A percentile compares a stretch with the other conserved stretches of the same genome.
phyloP scores from a whole-genome alignment of 2,888 invertebrate genomes.

The Melieria crassipennis region DNA sequence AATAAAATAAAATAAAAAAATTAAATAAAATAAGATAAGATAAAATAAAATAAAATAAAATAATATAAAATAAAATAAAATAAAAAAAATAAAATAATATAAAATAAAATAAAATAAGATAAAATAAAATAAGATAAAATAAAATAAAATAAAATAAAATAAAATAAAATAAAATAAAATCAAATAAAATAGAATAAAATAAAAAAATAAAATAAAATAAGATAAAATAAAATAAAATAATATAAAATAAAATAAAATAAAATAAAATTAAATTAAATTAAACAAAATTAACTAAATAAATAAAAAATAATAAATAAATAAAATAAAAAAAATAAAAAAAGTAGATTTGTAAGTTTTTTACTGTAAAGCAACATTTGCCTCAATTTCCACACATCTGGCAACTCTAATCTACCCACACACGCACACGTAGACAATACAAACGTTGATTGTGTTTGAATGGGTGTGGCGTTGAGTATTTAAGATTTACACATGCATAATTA shows the following conservation, averaged over 20 bases:
- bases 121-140: not conserved
- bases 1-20: too few relatives aligned
- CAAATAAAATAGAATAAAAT: too few relatives aligned
- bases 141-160: not conserved
- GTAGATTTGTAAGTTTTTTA: not conserved
- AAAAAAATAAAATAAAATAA: too few relatives aligned
- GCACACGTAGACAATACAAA: not conserved
- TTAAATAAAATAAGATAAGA: too few relatives aligned
- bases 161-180: too few relatives aligned
- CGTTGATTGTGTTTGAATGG: not conserved
- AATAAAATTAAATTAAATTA: not conserved
- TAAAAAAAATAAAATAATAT: too few relatives aligned
- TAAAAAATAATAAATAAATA: not conserved
- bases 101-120: not conserved
- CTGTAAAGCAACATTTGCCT: not conserved
- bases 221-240: too few relatives aligned
- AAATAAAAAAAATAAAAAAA: not conserved
- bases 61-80: too few relatives aligned
- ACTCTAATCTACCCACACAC: too few relatives aligned
- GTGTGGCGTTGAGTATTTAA: constrained; percentile 35
- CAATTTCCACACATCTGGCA: constrained; percentile 4
- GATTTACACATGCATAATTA: constrained; percentile 65
- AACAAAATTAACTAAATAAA: not conserved
- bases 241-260: too few relatives aligned
- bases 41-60: too few relatives aligned